Percentiles rank a stretch among this genome's conserved stretches.
Evolutionary conservation across 2,113 vertebrate genomes (phyloP).

Genomic region (Urocynchramus pylzowi): DNA sequence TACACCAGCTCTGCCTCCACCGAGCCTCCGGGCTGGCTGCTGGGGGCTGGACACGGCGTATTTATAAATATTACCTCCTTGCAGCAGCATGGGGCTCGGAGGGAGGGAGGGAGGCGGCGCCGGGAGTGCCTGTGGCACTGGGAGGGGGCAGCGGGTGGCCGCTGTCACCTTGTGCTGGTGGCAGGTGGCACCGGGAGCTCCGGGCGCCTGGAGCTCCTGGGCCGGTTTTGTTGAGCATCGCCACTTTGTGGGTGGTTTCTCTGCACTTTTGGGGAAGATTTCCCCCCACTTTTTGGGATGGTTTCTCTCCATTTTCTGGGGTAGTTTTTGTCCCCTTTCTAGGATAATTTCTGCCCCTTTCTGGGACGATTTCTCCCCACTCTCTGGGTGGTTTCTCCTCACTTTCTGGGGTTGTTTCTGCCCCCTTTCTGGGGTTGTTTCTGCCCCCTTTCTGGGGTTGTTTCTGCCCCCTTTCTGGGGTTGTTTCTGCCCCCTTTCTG

Average conservation of each 20-base stretch:
- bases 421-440: background rate
- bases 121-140: background rate
- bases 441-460: accelerated
- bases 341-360: accelerated
- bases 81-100: background rate
- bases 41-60: background rate
- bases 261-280: accelerated
- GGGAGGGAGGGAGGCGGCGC: background rate
- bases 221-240: background rate
- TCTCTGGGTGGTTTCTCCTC: accelerated
- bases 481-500: accelerated
- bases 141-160: background rate
- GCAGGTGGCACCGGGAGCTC: background rate
- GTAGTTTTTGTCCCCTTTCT: accelerated
- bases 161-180: background rate
- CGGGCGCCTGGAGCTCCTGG: accelerated
- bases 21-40: background rate
- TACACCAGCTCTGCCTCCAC: background rate
- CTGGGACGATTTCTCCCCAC: accelerated
- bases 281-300: accelerated
- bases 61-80: conserved; percentile 48
- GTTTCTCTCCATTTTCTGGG: accelerated
- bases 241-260: accelerated
- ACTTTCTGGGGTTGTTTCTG: accelerated
- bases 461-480: accelerated